Conservation (phyloP, 1,140 invertebrate species). For the Holotrichia oblita region DNA sequence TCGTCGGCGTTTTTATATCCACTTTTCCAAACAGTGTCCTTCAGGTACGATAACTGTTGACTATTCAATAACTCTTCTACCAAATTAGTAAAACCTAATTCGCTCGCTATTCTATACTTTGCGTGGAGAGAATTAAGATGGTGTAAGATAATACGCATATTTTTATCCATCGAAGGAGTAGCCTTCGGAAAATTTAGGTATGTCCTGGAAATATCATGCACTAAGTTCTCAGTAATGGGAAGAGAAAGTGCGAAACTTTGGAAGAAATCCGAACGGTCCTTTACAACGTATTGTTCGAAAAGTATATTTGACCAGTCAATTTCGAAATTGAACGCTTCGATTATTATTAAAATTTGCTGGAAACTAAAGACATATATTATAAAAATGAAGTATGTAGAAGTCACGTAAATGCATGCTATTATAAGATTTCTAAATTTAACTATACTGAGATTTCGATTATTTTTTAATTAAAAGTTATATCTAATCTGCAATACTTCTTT, state of each 20-base stretch:
- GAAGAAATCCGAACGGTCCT: conserved; percentile 70
- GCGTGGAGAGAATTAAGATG: conserved; percentile 53
- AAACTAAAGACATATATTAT: conserved; percentile 59
- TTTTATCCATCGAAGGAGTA: conserved; percentile 43
- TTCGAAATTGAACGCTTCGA: conserved; percentile 71
- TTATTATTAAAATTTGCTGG: conserved; percentile 71
- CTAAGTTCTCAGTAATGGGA: conserved; percentile 54
- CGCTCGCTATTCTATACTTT: conserved; percentile 61
- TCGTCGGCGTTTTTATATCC: conserved; percentile 49
- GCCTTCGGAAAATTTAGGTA: conserved; percentile 47
- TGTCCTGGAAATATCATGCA: conserved; percentile 55
- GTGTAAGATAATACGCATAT: conserved; percentile 56
- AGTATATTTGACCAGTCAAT: conserved; percentile 72
- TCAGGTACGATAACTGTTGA: conserved; percentile 59
- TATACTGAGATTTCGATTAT: no score
- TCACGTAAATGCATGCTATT: no score
- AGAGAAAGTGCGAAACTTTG: conserved; percentile 65
- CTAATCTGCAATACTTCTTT: no score
- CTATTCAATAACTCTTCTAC: conserved; percentile 57
- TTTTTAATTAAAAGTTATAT: no score
- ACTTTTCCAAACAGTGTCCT: conserved; percentile 62
- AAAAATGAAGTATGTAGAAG: neutral
- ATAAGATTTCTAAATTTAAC: no score
- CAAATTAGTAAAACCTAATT: conserved; percentile 60
- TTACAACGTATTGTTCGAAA: conserved; percentile 71